Percentiles rank a stretch among this genome's conserved stretches.
These are phyloP conservation scores for Iselma pallidipennis DNA, from an alignment of 2,888 invertebrate genomes.

Conservation along the genomic window DNA sequence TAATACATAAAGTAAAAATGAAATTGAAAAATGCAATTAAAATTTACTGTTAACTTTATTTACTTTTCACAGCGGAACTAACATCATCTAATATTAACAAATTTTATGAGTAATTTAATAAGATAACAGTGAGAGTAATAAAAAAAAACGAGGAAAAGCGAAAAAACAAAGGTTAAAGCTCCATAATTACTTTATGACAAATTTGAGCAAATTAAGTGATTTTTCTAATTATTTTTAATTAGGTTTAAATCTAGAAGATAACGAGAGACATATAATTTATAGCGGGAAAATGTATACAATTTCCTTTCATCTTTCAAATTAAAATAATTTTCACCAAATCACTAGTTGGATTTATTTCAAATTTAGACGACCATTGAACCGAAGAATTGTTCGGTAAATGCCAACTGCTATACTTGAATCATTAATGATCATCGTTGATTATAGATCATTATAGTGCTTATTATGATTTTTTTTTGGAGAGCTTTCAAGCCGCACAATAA, in stretches of 20 bases:
- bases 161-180: slow-evolving; percentile 11
- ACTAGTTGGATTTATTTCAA: slow-evolving; percentile 15
- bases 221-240: not conserved
- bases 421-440: not conserved
- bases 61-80: slow-evolving; percentile 17
- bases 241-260: not conserved
- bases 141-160: not conserved
- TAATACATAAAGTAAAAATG: not conserved
- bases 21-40: slow-evolving; percentile 1
- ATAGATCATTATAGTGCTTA: not conserved
- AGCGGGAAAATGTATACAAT: too few relatives aligned
- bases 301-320: not conserved
- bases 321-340: too few relatives aligned
- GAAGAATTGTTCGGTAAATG: not conserved
- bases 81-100: not conserved
- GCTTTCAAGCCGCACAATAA: too few relatives aligned
- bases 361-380: slow-evolving; percentile 8
- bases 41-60: slow-evolving; percentile 1
- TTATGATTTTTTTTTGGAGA: too few relatives aligned
- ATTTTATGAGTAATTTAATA: slow-evolving; percentile 22
- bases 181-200: slow-evolving; percentile 4
- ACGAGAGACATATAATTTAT: too few relatives aligned
- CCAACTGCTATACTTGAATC: not conserved
- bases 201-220: not conserved
- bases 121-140: slow-evolving; percentile 17